These are phyloP conservation scores for Sciurus carolinensis DNA, from an alignment of 2,797 vertebrate genomes.

Conservation along the genomic window DNA sequence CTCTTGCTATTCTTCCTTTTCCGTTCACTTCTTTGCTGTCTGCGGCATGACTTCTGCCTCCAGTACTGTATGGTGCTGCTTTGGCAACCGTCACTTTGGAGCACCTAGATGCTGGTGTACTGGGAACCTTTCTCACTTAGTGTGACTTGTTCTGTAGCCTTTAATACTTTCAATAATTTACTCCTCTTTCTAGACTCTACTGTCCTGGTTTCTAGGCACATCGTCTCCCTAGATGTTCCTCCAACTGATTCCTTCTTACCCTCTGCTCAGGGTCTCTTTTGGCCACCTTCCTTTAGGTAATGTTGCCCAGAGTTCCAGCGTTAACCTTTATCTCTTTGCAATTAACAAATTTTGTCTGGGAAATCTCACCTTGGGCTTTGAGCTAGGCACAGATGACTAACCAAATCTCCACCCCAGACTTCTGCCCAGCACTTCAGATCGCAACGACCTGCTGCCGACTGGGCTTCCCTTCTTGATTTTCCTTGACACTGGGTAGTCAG, in stretches of 20 bases:
- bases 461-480: neutral
- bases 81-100: neutral
- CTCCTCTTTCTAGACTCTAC: neutral
- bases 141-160: neutral
- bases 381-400: neutral
- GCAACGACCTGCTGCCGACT: neutral
- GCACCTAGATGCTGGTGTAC: neutral
- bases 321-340: neutral
- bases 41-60: neutral
- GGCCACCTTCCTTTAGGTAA: neutral
- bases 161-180: neutral
- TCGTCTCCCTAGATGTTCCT: neutral
- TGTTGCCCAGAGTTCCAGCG: neutral
- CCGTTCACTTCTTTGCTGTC: neutral
- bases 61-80: accelerated
- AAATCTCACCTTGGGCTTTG: neutral
- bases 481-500: neutral
- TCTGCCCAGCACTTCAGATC: neutral
- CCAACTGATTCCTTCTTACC: neutral
- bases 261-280: neutral
- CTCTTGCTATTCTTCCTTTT: neutral
- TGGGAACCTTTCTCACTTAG: neutral
- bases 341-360: neutral
- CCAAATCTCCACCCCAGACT: neutral
- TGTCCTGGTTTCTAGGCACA: neutral